These are phyloP conservation scores for Tetragonula carbonaria DNA, from an alignment of 2,888 invertebrate genomes.

Conservation along the genomic window DNA sequence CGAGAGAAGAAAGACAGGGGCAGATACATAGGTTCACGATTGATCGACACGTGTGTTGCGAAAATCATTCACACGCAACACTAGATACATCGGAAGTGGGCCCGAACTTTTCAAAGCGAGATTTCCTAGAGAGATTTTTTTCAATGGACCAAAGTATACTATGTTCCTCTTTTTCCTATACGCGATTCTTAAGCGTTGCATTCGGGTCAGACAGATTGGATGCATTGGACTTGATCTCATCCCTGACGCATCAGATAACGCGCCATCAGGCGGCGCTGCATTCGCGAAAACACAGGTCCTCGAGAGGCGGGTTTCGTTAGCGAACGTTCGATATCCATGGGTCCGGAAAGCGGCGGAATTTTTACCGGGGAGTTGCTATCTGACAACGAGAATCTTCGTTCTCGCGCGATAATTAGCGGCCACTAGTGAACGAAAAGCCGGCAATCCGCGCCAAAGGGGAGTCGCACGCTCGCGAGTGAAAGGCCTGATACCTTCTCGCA, in stretches of 20 bases:
- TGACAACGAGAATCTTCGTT: slow-evolving; percentile 43
- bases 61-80: slow-evolving; percentile 32
- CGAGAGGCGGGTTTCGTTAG: slow-evolving; percentile 20
- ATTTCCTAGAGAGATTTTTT: no score
- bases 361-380: slow-evolving; percentile 48
- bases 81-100: background rate
- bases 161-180: no score
- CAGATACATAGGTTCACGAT: background rate
- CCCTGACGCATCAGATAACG: no score
- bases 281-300: slow-evolving; percentile 9
- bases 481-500: slow-evolving; percentile 40
- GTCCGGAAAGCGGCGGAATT: slow-evolving; percentile 52
- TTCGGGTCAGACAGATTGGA: no score
- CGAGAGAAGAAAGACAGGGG: background rate
- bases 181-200: no score
- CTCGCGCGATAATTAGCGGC: slow-evolving; percentile 53
- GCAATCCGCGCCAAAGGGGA: slow-evolving; percentile 9
- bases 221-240: no score
- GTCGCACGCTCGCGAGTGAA: slow-evolving; percentile 51
- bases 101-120: no score
- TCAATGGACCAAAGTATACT: no score
- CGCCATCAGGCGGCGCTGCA: slow-evolving; percentile 4
- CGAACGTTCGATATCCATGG: slow-evolving; percentile 31
- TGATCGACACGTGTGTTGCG: slow-evolving; percentile 6
- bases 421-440: slow-evolving; percentile 43